Conservation (phyloP, 2,888 invertebrate genomes). For the Caenorhabditis wallacei region DNA sequence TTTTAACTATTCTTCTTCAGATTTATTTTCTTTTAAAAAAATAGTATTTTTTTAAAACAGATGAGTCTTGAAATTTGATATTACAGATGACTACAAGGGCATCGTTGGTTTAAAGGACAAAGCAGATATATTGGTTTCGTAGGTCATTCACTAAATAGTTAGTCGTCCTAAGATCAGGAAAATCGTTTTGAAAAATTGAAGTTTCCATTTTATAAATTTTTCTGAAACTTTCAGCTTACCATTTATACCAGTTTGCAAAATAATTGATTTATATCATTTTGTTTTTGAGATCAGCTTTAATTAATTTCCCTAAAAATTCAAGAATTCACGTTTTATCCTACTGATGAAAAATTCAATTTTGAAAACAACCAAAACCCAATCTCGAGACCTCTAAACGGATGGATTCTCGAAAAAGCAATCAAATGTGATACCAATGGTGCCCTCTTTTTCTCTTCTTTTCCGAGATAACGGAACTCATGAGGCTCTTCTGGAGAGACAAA, state of each 20-base stretch:
- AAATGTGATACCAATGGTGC: constrained; percentile 53
- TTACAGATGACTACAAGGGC: constrained; percentile 41
- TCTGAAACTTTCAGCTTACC: no score
- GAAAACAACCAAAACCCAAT: constrained; percentile 25
- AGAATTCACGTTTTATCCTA: not conserved
- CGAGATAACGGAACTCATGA: constrained; percentile 54
- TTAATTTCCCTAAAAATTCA: no score
- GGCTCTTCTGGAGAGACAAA: constrained; percentile 9
- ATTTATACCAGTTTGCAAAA: no score
- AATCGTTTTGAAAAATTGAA: not conserved
- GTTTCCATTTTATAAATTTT: not conserved
- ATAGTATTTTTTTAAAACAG: not conserved
- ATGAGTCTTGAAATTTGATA: constrained; percentile 47
- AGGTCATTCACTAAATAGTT: not conserved
- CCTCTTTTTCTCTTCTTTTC: constrained; percentile 21
- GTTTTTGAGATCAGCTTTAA: no score
- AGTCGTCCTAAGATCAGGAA: not conserved
- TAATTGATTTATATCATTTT: no score
- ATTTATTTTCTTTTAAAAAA: not conserved
- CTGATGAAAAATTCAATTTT: constrained; percentile 24
- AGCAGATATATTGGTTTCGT: constrained; percentile 4
- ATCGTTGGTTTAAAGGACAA: constrained; percentile 2
- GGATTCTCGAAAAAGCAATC: constrained; percentile 46
- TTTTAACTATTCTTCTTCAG: not conserved
- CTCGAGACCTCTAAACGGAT: constrained; percentile 1